These are phyloP conservation scores for Sebastes paucispinis DNA, from an alignment of 2,797 vertebrate genomes.

Conservation along the genomic window DNA sequence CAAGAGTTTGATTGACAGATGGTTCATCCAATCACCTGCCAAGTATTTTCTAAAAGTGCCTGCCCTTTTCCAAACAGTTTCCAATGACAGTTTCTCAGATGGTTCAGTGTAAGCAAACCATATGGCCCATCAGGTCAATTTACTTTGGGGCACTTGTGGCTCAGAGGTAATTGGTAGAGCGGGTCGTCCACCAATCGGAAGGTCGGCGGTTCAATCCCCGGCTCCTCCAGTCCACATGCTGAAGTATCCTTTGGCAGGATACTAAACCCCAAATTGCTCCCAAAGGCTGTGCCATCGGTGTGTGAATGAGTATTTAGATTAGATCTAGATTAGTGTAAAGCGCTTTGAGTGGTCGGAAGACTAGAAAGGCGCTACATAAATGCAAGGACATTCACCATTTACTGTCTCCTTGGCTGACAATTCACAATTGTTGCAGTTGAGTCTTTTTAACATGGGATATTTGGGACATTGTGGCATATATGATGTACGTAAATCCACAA, in stretches of 20 bases:
- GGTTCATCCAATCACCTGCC: not conserved
- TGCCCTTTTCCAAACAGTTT: not conserved
- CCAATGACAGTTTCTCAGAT: not conserved
- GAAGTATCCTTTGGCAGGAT: not conserved
- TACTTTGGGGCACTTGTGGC: accelerated
- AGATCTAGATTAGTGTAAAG: not conserved
- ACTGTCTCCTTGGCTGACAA: not conserved
- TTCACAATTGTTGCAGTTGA: not conserved
- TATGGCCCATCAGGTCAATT: not conserved
- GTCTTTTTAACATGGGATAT: not conserved
- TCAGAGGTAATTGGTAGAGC: no score
- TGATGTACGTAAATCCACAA: not conserved
- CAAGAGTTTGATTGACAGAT: not conserved
- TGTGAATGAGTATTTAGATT: not conserved
- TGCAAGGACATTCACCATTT: not conserved
- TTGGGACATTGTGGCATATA: not conserved
- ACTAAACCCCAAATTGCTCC: not conserved
- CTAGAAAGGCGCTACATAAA: not conserved
- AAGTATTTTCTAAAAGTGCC: not conserved
- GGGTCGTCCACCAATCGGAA: not conserved
- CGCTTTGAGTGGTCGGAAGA: not conserved
- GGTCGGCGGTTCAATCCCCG: accelerated
- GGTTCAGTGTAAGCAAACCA: not conserved
- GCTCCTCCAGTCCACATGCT: not conserved
- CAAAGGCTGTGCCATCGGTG: not conserved